phyloP scores from a whole-genome alignment of 1,140 invertebrate genomes.

The Panulirus ornatus region DNA sequence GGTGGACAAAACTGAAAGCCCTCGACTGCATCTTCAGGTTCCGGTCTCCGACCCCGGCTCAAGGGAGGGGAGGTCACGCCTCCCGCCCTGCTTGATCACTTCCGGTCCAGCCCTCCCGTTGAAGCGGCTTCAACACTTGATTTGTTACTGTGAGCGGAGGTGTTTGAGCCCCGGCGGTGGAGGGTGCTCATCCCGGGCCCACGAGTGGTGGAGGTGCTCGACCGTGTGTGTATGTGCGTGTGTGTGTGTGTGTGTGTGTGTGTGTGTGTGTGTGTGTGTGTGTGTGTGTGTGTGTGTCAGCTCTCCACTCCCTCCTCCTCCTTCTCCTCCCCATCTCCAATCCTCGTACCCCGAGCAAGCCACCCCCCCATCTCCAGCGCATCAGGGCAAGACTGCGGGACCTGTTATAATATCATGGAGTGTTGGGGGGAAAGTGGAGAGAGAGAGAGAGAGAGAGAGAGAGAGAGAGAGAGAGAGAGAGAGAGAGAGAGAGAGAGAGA shows the following conservation, averaged over 20 bases:
- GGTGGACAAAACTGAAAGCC: too few species aligned
- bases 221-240: neutral
- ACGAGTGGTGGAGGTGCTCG: neutral
- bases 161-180: neutral
- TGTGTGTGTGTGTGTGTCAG: too few species aligned
- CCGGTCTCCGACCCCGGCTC: too few species aligned
- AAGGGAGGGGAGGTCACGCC: neutral
- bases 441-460: conserved; percentile 17
- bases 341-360: too few species aligned
- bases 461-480: neutral
- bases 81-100: conserved; percentile 2
- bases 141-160: conserved; percentile 6
- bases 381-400: too few species aligned
- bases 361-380: too few species aligned
- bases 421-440: too few species aligned
- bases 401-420: neutral
- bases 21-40: too few species aligned
- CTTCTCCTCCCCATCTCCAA: too few species aligned
- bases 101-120: neutral
- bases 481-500: neutral
- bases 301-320: too few species aligned
- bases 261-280: too few species aligned
- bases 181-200: neutral
- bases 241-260: neutral
- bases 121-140: neutral